Base-by-base conservation (phyloP, 2,113 vertebrate genomes). In the Larimichthys crocea region DNA sequence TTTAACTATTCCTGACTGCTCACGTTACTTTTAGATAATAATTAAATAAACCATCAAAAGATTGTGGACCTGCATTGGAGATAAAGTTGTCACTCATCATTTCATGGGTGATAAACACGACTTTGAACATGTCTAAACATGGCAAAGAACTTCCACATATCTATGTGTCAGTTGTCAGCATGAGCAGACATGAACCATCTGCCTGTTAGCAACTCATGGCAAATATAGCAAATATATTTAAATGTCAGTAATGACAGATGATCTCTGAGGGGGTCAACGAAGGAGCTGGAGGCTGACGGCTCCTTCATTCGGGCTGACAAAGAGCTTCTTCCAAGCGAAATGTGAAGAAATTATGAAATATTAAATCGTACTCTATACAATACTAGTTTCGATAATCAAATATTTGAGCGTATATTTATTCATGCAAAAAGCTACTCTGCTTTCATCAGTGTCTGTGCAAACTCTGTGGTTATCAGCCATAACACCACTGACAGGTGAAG, bases 1-100 rank as follows among this genome's bases (percentile, higher is more conserved):
- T 55, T 67, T 31, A 44, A 22, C 74, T 57, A 35, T 74, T 40
- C 44, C 69, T 62, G 73, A 81, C 80, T 86, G 78, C 60, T 89
- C 52, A 50, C 59, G 40, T 74, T 91, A 44, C 52, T 88, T 79
- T 85, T 59, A 70, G 17, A 65, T 48, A n/a, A 55, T 60, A 19
- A 24, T 46, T 74, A n/a, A 35, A 74, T 50, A 42, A 60, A 62
- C 24, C 20, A 35, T 49, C 19, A 26, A n/a, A 56, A 10, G 4
- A 68, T 9, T 60, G 22, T 59, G 7, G 49, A 66, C 7, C 19
- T 63, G 52, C 24, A 48, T 63, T 35, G 14, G 10, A 42, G 40
- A 53, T 26, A 7, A 63, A 26, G 15, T 64, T 55, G n/a, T 40
- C 55, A 50, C 46, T 55, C 48, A 52, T 17, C n/a, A 61, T 26